A percentile compares a stretch with the other conserved stretches of the same genome.
Evolutionary conservation across 2,797 vertebrate species (phyloP).

Genomic region (Myotis findleyi): DNA sequence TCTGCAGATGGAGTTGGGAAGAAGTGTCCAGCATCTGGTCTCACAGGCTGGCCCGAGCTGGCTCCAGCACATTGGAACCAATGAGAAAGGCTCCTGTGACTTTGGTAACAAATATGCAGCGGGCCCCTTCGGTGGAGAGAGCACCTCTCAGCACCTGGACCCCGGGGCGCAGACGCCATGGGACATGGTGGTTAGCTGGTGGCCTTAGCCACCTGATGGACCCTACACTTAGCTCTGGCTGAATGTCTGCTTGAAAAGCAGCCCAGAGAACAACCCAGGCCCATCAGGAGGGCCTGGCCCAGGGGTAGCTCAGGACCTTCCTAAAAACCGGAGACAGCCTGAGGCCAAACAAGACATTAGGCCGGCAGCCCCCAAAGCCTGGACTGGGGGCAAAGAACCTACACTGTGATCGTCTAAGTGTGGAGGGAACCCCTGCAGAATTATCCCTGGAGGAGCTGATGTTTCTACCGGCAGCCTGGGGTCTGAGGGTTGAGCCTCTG

Average conservation of each 20-base stretch:
- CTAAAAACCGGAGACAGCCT: not conserved
- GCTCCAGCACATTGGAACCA: not conserved
- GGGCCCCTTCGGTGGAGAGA: not conserved
- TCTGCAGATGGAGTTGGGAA: not conserved
- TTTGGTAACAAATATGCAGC: not conserved
- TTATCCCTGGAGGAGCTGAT: not conserved
- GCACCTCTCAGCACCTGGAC: not conserved
- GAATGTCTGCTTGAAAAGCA: not conserved
- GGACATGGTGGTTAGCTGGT: not conserved
- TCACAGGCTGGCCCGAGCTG: not conserved
- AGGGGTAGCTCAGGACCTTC: not conserved
- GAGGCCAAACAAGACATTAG: not conserved
- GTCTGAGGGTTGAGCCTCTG: not conserved
- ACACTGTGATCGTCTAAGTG: too few species aligned
- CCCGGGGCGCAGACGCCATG: fast-evolving
- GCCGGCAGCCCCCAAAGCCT: not conserved
- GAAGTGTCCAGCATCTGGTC: not conserved
- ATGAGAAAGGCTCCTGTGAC: not conserved
- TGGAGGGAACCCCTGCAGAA: not conserved
- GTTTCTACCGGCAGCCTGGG: not conserved
- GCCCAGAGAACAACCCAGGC: not conserved
- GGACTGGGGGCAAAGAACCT: not conserved
- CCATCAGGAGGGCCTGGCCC: not conserved
- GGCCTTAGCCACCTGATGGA: not conserved
- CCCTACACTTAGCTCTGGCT: not conserved